phyloP scores from a whole-genome alignment of 2,113 vertebrate genomes.

The Phaetusa simplex region DNA sequence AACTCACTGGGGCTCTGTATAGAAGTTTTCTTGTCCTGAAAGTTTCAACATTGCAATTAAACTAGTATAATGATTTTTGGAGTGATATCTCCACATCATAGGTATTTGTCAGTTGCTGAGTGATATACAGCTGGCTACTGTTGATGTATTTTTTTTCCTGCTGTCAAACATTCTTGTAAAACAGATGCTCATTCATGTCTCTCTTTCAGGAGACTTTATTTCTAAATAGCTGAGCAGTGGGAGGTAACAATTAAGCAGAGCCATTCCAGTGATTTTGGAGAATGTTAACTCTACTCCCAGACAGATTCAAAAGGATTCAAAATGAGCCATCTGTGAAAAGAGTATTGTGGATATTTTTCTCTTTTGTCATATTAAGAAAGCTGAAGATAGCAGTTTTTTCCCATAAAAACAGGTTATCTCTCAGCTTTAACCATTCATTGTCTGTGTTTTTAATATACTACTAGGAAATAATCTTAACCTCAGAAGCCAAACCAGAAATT shows the following conservation, averaged over 20 bases:
- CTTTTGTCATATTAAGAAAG: background rate
- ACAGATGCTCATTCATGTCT: background rate
- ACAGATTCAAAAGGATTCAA: background rate
- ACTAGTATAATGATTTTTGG: background rate
- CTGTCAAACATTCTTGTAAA: background rate
- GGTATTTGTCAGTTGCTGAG: background rate
- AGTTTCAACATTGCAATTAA: background rate
- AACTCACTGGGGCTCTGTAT: background rate
- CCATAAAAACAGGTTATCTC: background rate
- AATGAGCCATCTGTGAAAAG: background rate
- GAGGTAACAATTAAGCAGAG: background rate
- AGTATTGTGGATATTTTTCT: too few relatives aligned
- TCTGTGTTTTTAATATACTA: background rate
- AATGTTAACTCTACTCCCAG: background rate
- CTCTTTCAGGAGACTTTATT: background rate
- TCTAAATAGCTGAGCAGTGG: background rate
- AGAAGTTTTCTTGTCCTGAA: background rate
- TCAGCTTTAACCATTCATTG: background rate
- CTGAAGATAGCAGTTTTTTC: background rate
- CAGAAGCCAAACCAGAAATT: background rate
- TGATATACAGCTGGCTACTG: background rate
- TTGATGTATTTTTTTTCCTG: background rate
- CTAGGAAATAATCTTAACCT: background rate
- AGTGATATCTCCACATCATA: background rate
- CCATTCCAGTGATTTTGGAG: background rate